These are phyloP conservation scores for Oxytorus armatus DNA, from an alignment of 2,888 invertebrate genomes.

Conservation along the genomic window DNA sequence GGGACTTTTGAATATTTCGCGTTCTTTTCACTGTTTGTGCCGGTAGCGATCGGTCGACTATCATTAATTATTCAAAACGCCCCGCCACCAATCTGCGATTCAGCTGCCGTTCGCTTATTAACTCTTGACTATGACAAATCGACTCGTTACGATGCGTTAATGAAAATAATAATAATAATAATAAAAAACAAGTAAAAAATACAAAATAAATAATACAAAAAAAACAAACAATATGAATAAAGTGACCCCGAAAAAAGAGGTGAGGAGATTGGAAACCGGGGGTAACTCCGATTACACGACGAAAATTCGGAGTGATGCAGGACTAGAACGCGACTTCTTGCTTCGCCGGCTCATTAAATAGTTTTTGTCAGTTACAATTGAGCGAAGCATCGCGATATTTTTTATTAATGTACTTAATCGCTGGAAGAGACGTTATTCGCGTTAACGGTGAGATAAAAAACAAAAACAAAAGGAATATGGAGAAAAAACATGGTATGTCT, in stretches of 20 bases:
- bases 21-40: conserved; percentile 10
- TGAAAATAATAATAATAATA: conserved; percentile 28
- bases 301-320: conserved; percentile 20
- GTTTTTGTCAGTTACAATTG: conserved; percentile 72
- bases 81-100: not conserved
- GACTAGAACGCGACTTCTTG: conserved; percentile 56
- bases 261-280: not conserved
- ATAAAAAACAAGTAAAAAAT: conserved; percentile 5
- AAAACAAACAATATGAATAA: conserved; percentile 24
- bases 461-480: not conserved
- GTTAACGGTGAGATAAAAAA: conserved; percentile 28
- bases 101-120: conserved; percentile 49
- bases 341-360: conserved; percentile 70
- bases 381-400: conserved; percentile 78
- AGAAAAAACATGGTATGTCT: not conserved
- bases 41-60: conserved; percentile 33
- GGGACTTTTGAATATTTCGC: conserved; percentile 29
- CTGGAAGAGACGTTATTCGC: conserved; percentile 62
- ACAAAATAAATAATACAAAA: not conserved
- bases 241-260: conserved; percentile 58
- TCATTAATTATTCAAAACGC: conserved; percentile 8
- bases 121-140: conserved; percentile 49
- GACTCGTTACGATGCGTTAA: conserved; percentile 45
- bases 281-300: conserved; percentile 20
- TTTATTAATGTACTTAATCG: conserved; percentile 79